A percentile compares a stretch with the other conserved stretches of the same genome.
Evolutionary conservation across 2,113 vertebrate species (phyloP).

Genomic region (Chloroceryle aenea): DNA sequence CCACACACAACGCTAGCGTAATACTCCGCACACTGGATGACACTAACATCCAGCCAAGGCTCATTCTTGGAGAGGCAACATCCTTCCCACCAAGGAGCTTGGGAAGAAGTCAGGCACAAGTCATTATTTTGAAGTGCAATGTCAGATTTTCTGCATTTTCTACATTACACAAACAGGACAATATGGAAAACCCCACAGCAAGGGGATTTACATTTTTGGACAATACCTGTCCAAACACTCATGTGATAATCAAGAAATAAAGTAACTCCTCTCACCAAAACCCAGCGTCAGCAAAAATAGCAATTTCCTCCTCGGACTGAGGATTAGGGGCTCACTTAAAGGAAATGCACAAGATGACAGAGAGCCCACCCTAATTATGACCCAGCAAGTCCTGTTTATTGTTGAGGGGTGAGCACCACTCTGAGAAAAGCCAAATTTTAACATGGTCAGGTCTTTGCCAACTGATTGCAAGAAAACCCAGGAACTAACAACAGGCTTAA

Average conservation of each 20-base stretch:
- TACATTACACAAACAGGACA: not conserved
- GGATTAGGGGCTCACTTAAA: not conserved
- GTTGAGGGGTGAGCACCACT: not conserved
- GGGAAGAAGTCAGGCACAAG: not conserved
- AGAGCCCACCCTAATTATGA: not conserved
- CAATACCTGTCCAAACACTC: not conserved
- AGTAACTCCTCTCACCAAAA: not conserved
- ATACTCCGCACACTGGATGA: not conserved
- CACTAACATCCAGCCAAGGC: not conserved
- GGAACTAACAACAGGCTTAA: not conserved
- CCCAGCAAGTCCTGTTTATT: not conserved
- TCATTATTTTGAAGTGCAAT: not conserved
- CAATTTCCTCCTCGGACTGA: not conserved
- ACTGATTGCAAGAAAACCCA: not conserved
- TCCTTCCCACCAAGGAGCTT: not conserved
- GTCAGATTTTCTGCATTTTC: not conserved
- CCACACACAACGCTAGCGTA: not conserved
- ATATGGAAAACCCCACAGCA: not conserved
- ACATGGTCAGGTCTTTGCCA: not conserved
- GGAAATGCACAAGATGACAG: not conserved
- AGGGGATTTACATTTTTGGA: not conserved
- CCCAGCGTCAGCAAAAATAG: fast-evolving
- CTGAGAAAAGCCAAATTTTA: not conserved
- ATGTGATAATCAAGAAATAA: not conserved
- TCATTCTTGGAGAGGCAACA: not conserved